Conservation (phyloP, 2,797 vertebrate genomes). For the Xyrichtys novacula region DNA sequence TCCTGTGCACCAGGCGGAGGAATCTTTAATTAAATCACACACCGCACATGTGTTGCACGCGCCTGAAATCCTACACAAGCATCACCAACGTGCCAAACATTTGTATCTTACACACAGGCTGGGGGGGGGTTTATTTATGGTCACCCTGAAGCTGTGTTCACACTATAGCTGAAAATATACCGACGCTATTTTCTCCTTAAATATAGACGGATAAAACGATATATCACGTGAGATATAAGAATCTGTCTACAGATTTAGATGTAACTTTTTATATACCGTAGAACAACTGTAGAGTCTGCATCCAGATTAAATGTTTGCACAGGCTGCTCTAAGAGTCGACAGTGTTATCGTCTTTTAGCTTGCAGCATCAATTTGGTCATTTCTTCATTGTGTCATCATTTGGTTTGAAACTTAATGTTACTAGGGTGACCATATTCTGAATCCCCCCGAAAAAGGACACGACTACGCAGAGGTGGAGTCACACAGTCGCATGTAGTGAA, state of each 20-base stretch:
- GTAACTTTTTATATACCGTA: conserved; percentile 7
- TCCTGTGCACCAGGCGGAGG: conserved; percentile 43
- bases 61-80: conserved; percentile 56
- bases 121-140: conserved; percentile 55
- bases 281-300: neutral
- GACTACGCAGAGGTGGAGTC: too few relatives aligned
- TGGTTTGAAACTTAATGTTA: too few relatives aligned
- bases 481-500: too few relatives aligned
- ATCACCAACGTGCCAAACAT: conserved; percentile 51
- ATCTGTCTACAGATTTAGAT: conserved; percentile 27
- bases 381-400: too few relatives aligned
- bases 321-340: neutral
- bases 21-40: conserved; percentile 79
- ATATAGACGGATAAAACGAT: conserved; percentile 18
- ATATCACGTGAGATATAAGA: conserved; percentile 15
- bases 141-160: conserved; percentile 16
- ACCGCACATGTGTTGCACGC: conserved; percentile 67
- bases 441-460: too few relatives aligned
- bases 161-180: conserved; percentile 22
- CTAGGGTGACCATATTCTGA: too few relatives aligned
- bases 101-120: conserved; percentile 33
- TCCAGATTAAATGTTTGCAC: neutral
- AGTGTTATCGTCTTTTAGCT: too few relatives aligned
- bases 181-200: neutral
- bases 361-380: too few relatives aligned